Evolutionary conservation across 1,140 invertebrate genomes (phyloP), one percentile per base, ranked within the genome.

Genomic region (Ostrea edulis): DNA sequence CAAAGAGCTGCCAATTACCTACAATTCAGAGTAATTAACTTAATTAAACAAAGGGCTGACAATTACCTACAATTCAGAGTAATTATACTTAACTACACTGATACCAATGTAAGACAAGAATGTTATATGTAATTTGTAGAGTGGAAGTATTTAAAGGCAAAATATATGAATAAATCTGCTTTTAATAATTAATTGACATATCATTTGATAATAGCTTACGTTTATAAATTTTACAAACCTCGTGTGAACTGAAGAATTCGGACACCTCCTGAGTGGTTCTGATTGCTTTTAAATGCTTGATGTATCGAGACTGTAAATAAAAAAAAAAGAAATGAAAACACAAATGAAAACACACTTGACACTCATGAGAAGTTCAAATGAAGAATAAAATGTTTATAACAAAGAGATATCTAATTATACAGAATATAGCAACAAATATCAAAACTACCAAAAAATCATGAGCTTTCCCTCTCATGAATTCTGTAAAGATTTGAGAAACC

Each of bases 1-100:
- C 82, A 99, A 95, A 35, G 98, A 99, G 94, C 98, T 98, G 65
- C 99, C 99, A 90, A 99, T 99, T n/a, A 99, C 96, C 97, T 97
- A 93, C 83, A 95, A 95, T 85, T 86, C 71, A 85, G 12, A n/a
- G 4, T 20, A 54, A 20, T 52, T 9, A 44, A 25, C n/a, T n/a
- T n/a, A n/a, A n/a, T n/a, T n/a, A n/a, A 99, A 96, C 82, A 99
- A 95, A 35, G 98, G 99, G 94, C 98, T 98, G 65, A 98, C 99
- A 90, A 99, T 99, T n/a, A 99, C 96, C 97, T 97, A 93, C 83
- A 95, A 95, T 85, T 86, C 71, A 85, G 12, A n/a, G 4, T 20
- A 54, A 20, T 52, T 9, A 44, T 11, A n/a, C n/a, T n/a, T n/a
- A n/a, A n/a, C n/a, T n/a, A n/a, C n/a, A 9, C n/a, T 20, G 12